These are phyloP conservation scores for Chalcosyrphus nemorum DNA, from an alignment of 2,888 invertebrate species.

Conservation along the genomic window DNA sequence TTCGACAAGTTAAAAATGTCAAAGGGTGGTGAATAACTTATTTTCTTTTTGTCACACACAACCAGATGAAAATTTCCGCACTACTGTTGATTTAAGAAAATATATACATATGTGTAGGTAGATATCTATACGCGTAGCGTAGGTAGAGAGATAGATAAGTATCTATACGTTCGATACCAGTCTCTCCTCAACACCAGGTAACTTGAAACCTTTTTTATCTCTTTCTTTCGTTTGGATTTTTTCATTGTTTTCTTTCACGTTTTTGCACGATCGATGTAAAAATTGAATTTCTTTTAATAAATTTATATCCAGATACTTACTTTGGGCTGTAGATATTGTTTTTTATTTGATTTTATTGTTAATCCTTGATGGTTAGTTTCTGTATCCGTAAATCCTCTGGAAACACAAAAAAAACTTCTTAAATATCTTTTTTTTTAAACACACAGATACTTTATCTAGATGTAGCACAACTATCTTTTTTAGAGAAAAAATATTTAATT, in stretches of 20 bases:
- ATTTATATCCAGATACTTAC: conserved; percentile 55
- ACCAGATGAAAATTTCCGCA: conserved; percentile 47
- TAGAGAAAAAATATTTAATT: conserved; percentile 8
- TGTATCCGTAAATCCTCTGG: conserved; percentile 67
- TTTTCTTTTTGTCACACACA: conserved; percentile 59
- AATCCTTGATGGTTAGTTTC: conserved; percentile 45
- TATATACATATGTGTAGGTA: conserved; percentile 9
- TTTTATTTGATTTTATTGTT: conserved; percentile 26
- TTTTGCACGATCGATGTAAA: conserved; percentile 59
- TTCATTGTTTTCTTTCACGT: conserved; percentile 16
- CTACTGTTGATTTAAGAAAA: conserved; percentile 53
- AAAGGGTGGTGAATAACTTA: conserved; percentile 54
- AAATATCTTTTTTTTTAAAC: conserved; percentile 37
- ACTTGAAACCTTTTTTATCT: conserved; percentile 51
- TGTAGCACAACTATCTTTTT: conserved; percentile 20
- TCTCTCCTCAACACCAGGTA: conserved; percentile 48
- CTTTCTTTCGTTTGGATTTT: background rate
- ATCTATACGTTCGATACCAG: conserved; percentile 44
- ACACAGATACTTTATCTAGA: conserved; percentile 37
- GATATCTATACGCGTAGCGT: conserved; percentile 32
- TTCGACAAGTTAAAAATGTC: conserved; percentile 47
- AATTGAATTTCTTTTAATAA: conserved; percentile 34
- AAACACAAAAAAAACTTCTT: conserved; percentile 64
- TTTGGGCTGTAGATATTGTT: conserved; percentile 23
- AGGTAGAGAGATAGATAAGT: conserved; percentile 36